Percentiles rank a stretch among this genome's conserved stretches.
Evolutionary conservation across 2,113 vertebrate genomes (phyloP).

Genomic region (Monopterus albus): DNA sequence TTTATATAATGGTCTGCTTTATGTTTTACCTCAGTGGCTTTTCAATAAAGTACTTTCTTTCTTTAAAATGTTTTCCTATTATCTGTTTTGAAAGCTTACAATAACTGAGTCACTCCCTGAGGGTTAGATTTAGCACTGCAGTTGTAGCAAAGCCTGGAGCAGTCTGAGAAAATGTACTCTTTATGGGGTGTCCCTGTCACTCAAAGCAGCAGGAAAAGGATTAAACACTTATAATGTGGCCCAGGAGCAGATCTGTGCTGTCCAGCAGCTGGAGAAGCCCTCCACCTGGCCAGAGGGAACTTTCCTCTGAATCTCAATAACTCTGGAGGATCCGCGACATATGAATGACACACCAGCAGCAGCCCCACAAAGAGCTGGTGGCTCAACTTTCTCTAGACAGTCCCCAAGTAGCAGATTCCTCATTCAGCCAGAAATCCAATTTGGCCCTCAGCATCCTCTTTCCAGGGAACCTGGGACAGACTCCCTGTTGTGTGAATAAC

Average conservation of each 20-base stretch:
- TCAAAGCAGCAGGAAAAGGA: constrained; percentile 84
- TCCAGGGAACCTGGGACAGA: constrained; percentile 56
- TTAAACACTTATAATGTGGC: constrained; percentile 85
- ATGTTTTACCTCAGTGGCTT: too few relatives aligned
- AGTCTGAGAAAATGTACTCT: constrained; percentile 56
- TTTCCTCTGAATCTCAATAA: constrained; percentile 91
- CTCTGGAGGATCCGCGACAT: constrained; percentile 87
- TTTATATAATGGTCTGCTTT: too few relatives aligned
- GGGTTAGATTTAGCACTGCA: constrained; percentile 11
- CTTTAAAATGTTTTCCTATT: constrained; percentile 5
- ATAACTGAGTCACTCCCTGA: not conserved
- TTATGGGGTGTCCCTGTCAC: constrained; percentile 83
- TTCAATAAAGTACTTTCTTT: not conserved
- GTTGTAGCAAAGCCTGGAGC: not conserved
- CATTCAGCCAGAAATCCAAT: constrained; percentile 93
- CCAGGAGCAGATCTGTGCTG: constrained; percentile 84
- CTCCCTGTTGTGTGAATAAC: constrained; percentile 78
- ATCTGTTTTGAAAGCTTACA: constrained; percentile 12
- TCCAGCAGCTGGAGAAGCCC: constrained; percentile 86
- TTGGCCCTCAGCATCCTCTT: constrained; percentile 77
- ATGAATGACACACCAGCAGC: constrained; percentile 90
- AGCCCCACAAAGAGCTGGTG: constrained; percentile 86
- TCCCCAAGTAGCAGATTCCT: constrained; percentile 89
- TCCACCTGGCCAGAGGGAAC: constrained; percentile 84
- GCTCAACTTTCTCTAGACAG: constrained; percentile 85